A percentile compares a stretch with the other conserved stretches of the same genome.
phyloP scores from a whole-genome alignment of 1,140 invertebrate genomes.

The Samia ricini region DNA sequence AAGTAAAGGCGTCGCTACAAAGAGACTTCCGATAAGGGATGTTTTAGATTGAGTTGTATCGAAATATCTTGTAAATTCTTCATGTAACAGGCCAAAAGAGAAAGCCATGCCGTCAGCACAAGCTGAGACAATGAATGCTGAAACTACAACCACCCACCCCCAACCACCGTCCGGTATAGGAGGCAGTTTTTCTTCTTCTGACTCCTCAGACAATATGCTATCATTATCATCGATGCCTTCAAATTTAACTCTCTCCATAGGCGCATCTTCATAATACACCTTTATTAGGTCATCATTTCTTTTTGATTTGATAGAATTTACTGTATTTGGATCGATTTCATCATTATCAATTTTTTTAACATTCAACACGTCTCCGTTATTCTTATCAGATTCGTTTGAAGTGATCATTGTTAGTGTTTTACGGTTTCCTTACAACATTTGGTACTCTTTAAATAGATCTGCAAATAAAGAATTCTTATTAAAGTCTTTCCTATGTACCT shows the following conservation, averaged over 20 bases:
- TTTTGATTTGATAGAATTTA: constrained; percentile 46
- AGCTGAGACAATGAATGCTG: constrained; percentile 89
- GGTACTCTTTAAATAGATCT: no score
- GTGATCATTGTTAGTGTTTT: no score
- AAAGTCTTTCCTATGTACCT: no score
- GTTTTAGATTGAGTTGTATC: constrained; percentile 87
- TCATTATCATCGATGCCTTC: constrained; percentile 50
- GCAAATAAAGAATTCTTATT: no score
- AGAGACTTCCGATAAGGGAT: constrained; percentile 90
- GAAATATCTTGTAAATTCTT: constrained; percentile 90
- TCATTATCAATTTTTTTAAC: not conserved
- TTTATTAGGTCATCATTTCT: constrained; percentile 27
- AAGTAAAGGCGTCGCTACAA: constrained; percentile 91
- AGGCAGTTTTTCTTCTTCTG: constrained; percentile 39
- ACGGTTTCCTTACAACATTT: no score
- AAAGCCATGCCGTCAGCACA: constrained; percentile 95
- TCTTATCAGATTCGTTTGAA: constrained; percentile 8
- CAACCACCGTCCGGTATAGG: constrained; percentile 66
- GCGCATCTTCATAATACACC: constrained; percentile 37
- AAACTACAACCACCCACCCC: constrained; percentile 92
- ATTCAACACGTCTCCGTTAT: not conserved
- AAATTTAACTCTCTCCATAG: constrained; percentile 58
- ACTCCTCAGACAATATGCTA: constrained; percentile 53
- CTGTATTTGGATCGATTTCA: constrained; percentile 44
- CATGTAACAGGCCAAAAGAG: constrained; percentile 92